Base-by-base conservation (phyloP, 2,113 vertebrate species). In the Pavo muticus region DNA sequence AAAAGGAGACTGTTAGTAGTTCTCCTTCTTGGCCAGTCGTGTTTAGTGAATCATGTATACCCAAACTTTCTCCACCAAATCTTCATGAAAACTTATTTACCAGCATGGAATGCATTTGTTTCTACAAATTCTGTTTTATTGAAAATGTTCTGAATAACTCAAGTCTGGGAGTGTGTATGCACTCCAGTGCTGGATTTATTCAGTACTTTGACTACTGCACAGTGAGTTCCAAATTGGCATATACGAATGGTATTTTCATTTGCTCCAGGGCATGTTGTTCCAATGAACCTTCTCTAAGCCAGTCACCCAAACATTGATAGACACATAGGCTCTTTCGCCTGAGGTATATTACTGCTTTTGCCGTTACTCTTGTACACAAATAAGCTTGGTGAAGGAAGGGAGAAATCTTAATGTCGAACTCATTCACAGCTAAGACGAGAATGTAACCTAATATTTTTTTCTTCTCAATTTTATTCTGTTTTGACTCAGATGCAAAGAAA, bases 271-370 rank as follows among this genome's bases (percentile, higher is more conserved):
- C 69, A 64, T 73, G 27, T 71, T 79, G 45, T 88, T 95, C 48
- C 84, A 82, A 18, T 91, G 54, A 96, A 91, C 60, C 65, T 84
- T 93, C 94, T 93, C 74, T 85, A 89, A 94, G 67, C 32, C 64
- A 65, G 11, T 94, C 82, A 78, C 69, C 60, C 63, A 90, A 75
- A 93, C 72, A 79, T n/a, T 93, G 94, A 83, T 79, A 95, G 78
- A 75, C 63, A 91, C 32, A 72, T 44, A 88, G 81, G 39, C 67
- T 82, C 54, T 94, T 94, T 87, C 84, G 86, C 95, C 95, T 61
- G 35, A 83, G 91, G 94, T 93, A 64, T 10, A 15, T 42, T 83
- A 16, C 54, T 68, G 60, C 76, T 94, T 73, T 57, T 80, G 61
- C 54, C 72, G 30, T 84, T 76, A 20, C 70, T 93, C 39, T 94